Percentiles rank a stretch among this genome's conserved stretches.
phyloP scores from a whole-genome alignment of 1,140 invertebrate species.

The Achatina immaculata region DNA sequence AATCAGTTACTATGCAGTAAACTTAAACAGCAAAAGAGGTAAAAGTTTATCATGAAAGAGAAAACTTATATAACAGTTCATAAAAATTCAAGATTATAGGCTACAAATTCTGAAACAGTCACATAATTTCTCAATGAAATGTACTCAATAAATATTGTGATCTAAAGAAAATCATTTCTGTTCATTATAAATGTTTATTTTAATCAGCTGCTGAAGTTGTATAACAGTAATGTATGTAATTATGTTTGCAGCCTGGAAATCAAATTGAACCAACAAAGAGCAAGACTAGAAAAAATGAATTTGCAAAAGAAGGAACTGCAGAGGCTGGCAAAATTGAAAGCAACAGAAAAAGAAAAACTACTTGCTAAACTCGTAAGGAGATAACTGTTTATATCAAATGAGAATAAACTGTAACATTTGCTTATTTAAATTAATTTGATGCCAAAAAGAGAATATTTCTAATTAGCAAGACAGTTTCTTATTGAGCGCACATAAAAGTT shows the following conservation, averaged over 20 bases:
- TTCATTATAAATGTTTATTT: too few species aligned
- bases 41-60: slow-evolving; percentile 3
- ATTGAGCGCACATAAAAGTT: too few species aligned
- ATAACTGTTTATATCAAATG: too few species aligned
- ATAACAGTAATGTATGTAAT: too few species aligned
- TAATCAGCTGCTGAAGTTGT: too few species aligned
- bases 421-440: too few species aligned
- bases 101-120: too few species aligned
- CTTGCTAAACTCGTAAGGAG: slow-evolving; percentile 54
- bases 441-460: too few species aligned
- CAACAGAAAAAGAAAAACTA: slow-evolving; percentile 58
- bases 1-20: slow-evolving; percentile 60
- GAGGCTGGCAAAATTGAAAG: slow-evolving; percentile 36
- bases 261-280: slow-evolving; percentile 59
- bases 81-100: too few species aligned
- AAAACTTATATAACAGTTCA: neutral
- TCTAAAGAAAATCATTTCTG: too few species aligned
- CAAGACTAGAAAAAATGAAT: slow-evolving; percentile 56
- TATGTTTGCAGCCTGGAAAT: slow-evolving; percentile 56
- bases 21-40: slow-evolving; percentile 62
- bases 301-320: slow-evolving; percentile 43
- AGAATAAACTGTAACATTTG: too few species aligned
- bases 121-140: neutral
- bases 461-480: too few species aligned
- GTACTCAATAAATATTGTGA: neutral